Conservation (phyloP, 2,113 vertebrate genomes). For the Cyprinodon tularosa region DNA sequence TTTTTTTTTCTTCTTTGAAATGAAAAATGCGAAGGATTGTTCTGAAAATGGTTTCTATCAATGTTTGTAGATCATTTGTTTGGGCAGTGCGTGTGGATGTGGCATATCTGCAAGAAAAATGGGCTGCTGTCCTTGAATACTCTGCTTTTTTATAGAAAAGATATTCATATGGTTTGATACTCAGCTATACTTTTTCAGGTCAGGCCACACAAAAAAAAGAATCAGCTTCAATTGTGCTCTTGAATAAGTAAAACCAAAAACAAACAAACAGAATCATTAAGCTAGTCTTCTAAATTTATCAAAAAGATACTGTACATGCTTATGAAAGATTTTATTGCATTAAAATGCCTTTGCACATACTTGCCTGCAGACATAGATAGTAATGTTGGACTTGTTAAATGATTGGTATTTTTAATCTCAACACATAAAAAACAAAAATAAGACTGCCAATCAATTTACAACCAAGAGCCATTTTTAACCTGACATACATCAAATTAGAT, state of each 20-base stretch:
- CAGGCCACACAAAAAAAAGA: slow-evolving; percentile 4
- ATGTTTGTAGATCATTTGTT: neutral
- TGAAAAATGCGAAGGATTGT: neutral
- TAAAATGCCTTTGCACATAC: slow-evolving; percentile 9
- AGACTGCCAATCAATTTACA: slow-evolving; percentile 40
- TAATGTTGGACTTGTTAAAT: slow-evolving; percentile 54
- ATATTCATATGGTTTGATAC: slow-evolving; percentile 51
- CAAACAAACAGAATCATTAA: slow-evolving; percentile 15
- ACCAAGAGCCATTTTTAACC: neutral
- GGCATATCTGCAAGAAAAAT: neutral
- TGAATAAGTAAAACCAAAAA: neutral
- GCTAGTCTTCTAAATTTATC: slow-evolving; percentile 27
- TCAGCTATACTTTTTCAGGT: neutral
- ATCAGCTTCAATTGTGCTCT: slow-evolving; percentile 37
- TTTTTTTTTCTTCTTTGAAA: too few species aligned
- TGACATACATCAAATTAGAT: slow-evolving; percentile 24
- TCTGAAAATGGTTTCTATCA: neutral
- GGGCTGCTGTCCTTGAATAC: neutral
- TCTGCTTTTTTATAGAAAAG: slow-evolving; percentile 2
- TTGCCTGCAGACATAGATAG: slow-evolving; percentile 18
- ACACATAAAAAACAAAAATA: slow-evolving; percentile 30
- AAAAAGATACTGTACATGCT: slow-evolving; percentile 36
- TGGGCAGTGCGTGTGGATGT: neutral
- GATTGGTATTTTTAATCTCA: slow-evolving; percentile 61
- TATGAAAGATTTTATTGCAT: slow-evolving; percentile 39